Percentiles rank a stretch among this genome's conserved stretches.
Conservation (phyloP, 2,797 vertebrate genomes). For the Tarsius wallacei region DNA sequence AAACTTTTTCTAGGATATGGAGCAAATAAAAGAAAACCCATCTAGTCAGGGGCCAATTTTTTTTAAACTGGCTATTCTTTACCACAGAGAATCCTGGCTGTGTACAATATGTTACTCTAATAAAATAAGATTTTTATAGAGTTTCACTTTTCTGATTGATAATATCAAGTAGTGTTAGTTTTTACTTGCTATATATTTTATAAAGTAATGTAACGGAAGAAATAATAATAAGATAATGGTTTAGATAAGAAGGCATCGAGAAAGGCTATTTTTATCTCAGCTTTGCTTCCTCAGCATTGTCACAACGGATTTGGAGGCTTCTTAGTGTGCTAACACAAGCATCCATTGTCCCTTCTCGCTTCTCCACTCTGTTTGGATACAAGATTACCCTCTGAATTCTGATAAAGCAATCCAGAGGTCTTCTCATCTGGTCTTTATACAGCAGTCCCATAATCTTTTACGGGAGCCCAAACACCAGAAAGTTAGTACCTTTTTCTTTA, state of each 20-base stretch:
- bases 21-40: conserved; percentile 10
- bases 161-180: conserved; percentile 68
- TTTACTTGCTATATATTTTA: conserved; percentile 48
- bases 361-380: background rate
- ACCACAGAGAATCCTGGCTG: background rate
- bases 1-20: background rate
- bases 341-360: background rate
- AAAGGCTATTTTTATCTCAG: conserved; percentile 22
- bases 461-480: background rate
- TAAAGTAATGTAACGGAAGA: conserved; percentile 26
- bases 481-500: background rate
- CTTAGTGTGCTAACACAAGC: background rate
- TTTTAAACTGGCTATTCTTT: conserved; percentile 30
- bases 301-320: conserved; percentile 12
- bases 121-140: conserved; percentile 62
- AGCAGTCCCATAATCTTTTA: background rate
- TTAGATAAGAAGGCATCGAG: conserved; percentile 9
- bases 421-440: background rate
- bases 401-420: background rate
- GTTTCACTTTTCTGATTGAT: conserved; percentile 72
- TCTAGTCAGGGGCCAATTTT: background rate
- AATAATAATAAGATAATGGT: conserved; percentile 29
- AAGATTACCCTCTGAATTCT: conserved; percentile 20
- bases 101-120: conserved; percentile 73
- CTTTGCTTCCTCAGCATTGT: conserved; percentile 66